These are phyloP conservation scores for Podiceps cristatus DNA, from an alignment of 2,113 vertebrate species.

Conservation along the genomic window DNA sequence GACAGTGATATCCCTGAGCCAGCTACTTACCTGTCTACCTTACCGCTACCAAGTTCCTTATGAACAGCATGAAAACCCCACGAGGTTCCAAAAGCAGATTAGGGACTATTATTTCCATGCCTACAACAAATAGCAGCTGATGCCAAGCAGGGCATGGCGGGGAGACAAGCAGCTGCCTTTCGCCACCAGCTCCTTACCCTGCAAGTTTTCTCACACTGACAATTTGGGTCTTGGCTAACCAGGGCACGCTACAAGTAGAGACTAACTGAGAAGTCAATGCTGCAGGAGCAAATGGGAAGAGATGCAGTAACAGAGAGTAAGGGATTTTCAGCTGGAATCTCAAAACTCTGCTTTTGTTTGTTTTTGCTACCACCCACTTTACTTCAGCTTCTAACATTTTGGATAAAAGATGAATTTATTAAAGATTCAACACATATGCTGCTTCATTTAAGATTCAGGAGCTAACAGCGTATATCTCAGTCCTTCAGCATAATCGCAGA, in stretches of 20 bases:
- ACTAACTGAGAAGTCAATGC: neutral
- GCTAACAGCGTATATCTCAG: constrained; percentile 47
- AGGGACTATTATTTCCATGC: neutral
- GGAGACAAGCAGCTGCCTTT: neutral
- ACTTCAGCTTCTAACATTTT: constrained; percentile 43
- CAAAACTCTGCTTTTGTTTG: constrained; percentile 19
- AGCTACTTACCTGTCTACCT: neutral
- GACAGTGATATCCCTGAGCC: neutral
- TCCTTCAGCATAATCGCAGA: constrained; percentile 11
- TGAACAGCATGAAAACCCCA: neutral
- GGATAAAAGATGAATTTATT: constrained; percentile 55
- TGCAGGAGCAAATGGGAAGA: neutral
- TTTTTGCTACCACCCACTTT: constrained; percentile 63
- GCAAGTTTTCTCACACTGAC: neutral
- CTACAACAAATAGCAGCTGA: fast-evolving
- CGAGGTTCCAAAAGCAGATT: neutral
- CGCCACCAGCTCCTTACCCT: neutral
- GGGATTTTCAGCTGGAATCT: constrained; percentile 18
- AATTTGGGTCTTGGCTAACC: neutral
- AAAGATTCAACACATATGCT: constrained; percentile 61
- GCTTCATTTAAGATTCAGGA: constrained; percentile 55
- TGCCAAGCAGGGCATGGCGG: neutral
- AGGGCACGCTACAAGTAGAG: neutral
- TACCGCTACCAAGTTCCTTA: neutral
- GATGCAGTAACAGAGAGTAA: neutral